phyloP scores from a whole-genome alignment of 2,113 vertebrate genomes.

The Oncorhynchus tshawytscha region DNA sequence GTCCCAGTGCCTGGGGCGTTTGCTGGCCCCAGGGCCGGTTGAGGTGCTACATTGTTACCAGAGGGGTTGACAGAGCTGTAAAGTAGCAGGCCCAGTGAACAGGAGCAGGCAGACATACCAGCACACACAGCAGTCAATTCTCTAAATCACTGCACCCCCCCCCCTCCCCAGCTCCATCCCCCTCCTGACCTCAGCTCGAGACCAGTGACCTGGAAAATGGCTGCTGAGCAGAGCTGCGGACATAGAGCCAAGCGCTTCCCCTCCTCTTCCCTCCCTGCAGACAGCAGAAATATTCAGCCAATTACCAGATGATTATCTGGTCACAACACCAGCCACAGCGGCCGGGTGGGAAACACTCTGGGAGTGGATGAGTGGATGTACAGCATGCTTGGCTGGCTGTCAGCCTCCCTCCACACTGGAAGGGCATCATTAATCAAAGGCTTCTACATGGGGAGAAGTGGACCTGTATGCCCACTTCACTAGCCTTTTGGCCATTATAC shows the following conservation, averaged over 20 bases:
- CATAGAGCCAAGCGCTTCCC: conserved; percentile 16
- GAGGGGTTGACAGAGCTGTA: conserved; percentile 40
- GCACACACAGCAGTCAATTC: conserved; percentile 52
- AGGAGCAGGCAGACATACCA: conserved; percentile 32
- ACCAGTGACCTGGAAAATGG: conserved; percentile 72
- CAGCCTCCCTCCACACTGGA: neutral
- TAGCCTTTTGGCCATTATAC: no score
- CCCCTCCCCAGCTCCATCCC: conserved; percentile 3
- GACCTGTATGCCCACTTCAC: neutral
- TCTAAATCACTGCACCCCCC: conserved; percentile 50
- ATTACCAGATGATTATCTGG: conserved; percentile 77
- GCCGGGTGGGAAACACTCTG: conserved; percentile 35
- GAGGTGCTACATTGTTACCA: neutral
- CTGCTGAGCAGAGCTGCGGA: conserved; percentile 44
- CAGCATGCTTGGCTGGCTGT: neutral
- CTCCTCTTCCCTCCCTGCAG: conserved; percentile 38
- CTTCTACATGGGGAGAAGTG: conserved; percentile 21
- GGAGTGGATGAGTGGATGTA: conserved; percentile 53
- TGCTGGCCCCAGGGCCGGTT: neutral
- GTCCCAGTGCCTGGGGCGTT: neutral
- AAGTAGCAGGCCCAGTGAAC: conserved; percentile 23
- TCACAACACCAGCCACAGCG: neutral
- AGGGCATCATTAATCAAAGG: conserved; percentile 42
- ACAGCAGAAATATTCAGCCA: conserved; percentile 76
- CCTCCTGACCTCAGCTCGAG: conserved; percentile 60